These are phyloP conservation scores for Helobdella robusta DNA, from an alignment of 2,888 invertebrate genomes.

Conservation along the genomic window DNA sequence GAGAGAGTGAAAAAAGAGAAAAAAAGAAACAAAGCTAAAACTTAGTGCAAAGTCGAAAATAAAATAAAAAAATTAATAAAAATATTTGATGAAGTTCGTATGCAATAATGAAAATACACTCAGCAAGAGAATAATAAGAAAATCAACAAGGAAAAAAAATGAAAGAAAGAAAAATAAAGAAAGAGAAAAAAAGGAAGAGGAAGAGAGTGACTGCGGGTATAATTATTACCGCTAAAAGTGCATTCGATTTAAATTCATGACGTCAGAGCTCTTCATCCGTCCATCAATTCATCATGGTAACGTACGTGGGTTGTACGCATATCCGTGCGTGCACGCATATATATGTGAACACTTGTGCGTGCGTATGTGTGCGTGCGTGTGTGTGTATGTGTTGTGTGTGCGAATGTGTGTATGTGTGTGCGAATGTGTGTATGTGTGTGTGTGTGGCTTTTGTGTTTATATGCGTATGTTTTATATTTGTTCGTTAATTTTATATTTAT, in stretches of 20 bases:
- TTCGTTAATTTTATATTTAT: too few species aligned
- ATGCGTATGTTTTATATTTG: background rate
- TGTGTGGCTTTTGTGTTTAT: conserved; percentile 1
- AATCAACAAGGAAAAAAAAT: too few species aligned
- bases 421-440: background rate
- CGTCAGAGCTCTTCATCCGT: conserved; percentile 4
- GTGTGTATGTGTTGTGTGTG: background rate
- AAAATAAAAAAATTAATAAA: too few species aligned
- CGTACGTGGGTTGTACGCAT: background rate
- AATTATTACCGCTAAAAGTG: background rate
- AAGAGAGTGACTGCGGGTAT: background rate
- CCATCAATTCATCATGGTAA: background rate
- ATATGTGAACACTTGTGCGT: background rate
- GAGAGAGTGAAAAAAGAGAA: background rate
- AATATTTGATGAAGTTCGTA: too few species aligned
- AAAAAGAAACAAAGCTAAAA: too few species aligned
- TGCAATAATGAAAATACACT: too few species aligned
- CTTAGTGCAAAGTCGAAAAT: too few species aligned
- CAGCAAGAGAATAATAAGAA: too few species aligned
- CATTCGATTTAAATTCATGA: background rate
- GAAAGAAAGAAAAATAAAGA: background rate
- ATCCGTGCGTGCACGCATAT: background rate
- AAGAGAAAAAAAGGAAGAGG: background rate
- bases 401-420: background rate
- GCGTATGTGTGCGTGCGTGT: background rate